Evolutionary conservation across 2,888 invertebrate genomes (phyloP), one percentile per base, ranked within the genome.

Genomic region (Lepidonotus clava): DNA sequence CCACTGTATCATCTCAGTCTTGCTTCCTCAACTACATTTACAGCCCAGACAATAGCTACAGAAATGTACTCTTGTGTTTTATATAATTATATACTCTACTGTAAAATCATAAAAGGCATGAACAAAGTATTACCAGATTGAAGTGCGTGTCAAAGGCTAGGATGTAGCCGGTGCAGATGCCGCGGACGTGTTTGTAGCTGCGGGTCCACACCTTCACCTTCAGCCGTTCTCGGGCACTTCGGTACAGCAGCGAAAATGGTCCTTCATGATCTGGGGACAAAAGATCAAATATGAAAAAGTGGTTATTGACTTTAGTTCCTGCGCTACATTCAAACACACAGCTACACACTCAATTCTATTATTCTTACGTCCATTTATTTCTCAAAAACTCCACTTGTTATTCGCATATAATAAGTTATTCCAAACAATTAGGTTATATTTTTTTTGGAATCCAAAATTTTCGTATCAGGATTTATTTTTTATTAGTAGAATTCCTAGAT

Each of bases 91-190:
- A n/a, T n/a, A n/a, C n/a, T n/a, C n/a, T n/a, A n/a, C n/a, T n/a
- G n/a, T n/a, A n/a, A n/a, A n/a, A n/a, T n/a, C n/a, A n/a, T n/a
- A n/a, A n/a, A n/a, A n/a, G n/a, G n/a, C n/a, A n/a, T n/a, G n/a
- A n/a, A n/a, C n/a, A n/a, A n/a, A 24, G 14, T 85, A 91, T 87
- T 89, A 94, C 92, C 91, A 99, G 94, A 95, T 99, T 99, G 97
- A 98, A 98, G 93, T 98, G 98, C 93, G 97, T 98, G 94, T 99
- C 99, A 94, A 97, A 99, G 1, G 97, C 97, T 28, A 96, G 95
- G 38, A 98, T 94, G 90, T 96, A 96, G 0, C 97, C 99, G 88
- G 96, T 96, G 88, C 97, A 96, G 88, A 96, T 96, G 1, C 98
- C 98, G 86, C 98, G 95, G 36, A 98, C 94, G 18, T 96, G 96